phyloP scores from a whole-genome alignment of 2,797 vertebrate species.

The Petrocephalus schoutedeni region DNA sequence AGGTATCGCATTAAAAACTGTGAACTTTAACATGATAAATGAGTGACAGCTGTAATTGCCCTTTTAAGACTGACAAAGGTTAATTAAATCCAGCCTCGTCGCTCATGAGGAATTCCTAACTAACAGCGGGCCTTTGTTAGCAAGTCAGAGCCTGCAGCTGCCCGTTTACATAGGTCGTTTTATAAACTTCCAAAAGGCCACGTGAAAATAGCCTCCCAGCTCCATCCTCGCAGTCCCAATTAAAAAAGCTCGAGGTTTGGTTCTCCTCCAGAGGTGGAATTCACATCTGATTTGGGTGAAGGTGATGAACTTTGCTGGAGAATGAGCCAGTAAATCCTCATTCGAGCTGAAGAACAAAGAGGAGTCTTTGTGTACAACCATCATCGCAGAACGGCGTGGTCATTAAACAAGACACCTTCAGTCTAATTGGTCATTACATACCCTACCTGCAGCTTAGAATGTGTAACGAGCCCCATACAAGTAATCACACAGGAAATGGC shows the following conservation, averaged over 20 bases:
- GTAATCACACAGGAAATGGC: neutral
- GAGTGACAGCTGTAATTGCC: neutral
- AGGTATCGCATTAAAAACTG: neutral
- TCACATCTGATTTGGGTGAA: neutral
- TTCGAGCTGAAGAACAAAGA: neutral
- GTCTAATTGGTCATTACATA: neutral
- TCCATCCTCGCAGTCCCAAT: neutral
- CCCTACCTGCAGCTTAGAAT: neutral
- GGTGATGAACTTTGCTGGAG: neutral
- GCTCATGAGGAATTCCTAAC: neutral
- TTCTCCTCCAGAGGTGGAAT: neutral
- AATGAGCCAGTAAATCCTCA: neutral
- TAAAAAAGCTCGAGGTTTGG: neutral
- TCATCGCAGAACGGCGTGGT: neutral
- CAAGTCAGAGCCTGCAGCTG: neutral
- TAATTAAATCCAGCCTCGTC: neutral
- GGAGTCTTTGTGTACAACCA: neutral
- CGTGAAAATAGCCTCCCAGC: neutral
- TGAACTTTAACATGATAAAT: conserved; percentile 8
- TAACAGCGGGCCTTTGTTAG: neutral
- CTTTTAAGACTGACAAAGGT: conserved; percentile 2
- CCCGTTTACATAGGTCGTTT: neutral
- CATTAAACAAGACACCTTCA: neutral
- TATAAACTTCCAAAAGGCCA: neutral
- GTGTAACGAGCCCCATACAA: neutral